These are phyloP conservation scores for Athalia cordata DNA, from an alignment of 2,888 invertebrate species.

Conservation along the genomic window DNA sequence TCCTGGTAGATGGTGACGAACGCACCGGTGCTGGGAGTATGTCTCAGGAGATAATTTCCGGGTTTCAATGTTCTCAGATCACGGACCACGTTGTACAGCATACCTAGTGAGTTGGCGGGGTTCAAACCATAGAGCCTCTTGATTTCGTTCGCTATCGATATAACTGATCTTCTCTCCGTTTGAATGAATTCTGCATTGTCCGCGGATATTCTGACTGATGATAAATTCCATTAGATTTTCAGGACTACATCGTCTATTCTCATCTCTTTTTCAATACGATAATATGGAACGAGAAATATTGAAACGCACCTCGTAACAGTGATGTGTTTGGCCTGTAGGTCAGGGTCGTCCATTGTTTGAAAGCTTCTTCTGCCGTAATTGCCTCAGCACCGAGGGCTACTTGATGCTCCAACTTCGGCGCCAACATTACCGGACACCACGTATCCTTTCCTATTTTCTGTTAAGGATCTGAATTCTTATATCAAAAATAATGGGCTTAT, in stretches of 20 bases:
- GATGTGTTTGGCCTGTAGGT: constrained; percentile 57
- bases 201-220: constrained; percentile 58
- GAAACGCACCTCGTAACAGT: constrained; percentile 57
- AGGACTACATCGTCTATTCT: not conserved
- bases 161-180: constrained; percentile 57
- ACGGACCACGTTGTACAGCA: constrained; percentile 60
- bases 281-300: not conserved
- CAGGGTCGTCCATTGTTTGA: constrained; percentile 62
- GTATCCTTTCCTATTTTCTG: constrained; percentile 52
- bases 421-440: constrained; percentile 52
- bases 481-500: not conserved
- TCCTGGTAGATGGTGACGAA: constrained; percentile 59
- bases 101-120: constrained; percentile 55
- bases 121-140: constrained; percentile 59
- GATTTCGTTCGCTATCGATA: constrained; percentile 60
- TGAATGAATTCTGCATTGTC: constrained; percentile 58
- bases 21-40: constrained; percentile 57
- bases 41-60: constrained; percentile 60
- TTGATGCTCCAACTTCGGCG: constrained; percentile 63
- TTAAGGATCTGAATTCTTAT: not conserved
- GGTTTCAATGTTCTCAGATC: constrained; percentile 54
- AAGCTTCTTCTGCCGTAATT: constrained; percentile 60
- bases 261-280: not conserved
- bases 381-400: constrained; percentile 60
- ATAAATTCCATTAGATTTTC: constrained; percentile 10